Percentiles rank a stretch among this genome's conserved stretches.
Evolutionary conservation across 2,888 invertebrate species (phyloP).

Genomic region (Cheilosia pagana): DNA sequence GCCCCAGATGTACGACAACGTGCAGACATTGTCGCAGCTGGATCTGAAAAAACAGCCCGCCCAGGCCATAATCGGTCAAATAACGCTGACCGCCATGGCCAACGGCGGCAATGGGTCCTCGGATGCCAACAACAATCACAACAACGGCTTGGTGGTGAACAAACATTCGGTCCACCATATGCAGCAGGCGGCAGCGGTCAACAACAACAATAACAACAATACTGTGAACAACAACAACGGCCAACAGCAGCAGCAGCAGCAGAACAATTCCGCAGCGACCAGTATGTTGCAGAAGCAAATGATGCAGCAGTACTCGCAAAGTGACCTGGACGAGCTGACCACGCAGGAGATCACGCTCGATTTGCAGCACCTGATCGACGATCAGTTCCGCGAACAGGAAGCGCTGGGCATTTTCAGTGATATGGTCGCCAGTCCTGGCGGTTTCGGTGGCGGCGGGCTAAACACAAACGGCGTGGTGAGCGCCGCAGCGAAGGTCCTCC

Average conservation of each 20-base stretch:
- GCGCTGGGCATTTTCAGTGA: constrained; percentile 91
- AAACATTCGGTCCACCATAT: constrained; percentile 83
- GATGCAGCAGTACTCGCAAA: constrained; percentile 90
- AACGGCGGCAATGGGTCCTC: constrained; percentile 77
- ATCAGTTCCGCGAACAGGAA: constrained; percentile 93
- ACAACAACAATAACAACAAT: constrained; percentile 78
- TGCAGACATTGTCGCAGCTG: constrained; percentile 83
- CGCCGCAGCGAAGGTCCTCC: constrained; percentile 82
- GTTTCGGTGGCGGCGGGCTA: constrained; percentile 81
- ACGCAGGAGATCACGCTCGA: constrained; percentile 96
- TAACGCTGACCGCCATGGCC: constrained; percentile 82
- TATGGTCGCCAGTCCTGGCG: constrained; percentile 87
- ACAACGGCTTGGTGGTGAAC: constrained; percentile 81
- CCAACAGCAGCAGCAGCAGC: constrained; percentile 59
- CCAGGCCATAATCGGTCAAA: constrained; percentile 82
- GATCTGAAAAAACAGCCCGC: constrained; percentile 83
- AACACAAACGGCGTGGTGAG: constrained; percentile 83
- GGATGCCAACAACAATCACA: constrained; percentile 78
- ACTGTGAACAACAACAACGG: constrained; percentile 75
- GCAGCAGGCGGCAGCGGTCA: constrained; percentile 81
- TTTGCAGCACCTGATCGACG: constrained; percentile 95
- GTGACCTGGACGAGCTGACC: constrained; percentile 94
- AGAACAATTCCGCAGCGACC: constrained; percentile 78
- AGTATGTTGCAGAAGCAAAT: constrained; percentile 86
- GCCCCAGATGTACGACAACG: constrained; percentile 84